These are phyloP conservation scores for Heliconius eleuchia DNA, from an alignment of 1,140 invertebrate species.

Conservation along the genomic window DNA sequence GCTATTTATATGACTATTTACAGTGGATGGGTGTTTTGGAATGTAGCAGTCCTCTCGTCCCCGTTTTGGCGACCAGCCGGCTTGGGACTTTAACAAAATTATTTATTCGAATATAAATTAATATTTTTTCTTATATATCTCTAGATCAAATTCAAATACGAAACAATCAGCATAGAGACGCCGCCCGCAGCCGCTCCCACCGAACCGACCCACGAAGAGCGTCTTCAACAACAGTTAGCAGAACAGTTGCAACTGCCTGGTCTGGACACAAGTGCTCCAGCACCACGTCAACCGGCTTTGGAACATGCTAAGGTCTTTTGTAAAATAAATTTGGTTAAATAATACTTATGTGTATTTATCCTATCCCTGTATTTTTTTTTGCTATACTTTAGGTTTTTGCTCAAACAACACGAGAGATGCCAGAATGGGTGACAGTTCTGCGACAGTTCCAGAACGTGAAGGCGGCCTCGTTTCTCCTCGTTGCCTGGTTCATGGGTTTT, in stretches of 20 bases:
- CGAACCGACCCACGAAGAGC: constrained; percentile 84
- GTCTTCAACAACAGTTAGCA: constrained; percentile 89
- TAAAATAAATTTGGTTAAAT: background rate
- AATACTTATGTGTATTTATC: background rate
- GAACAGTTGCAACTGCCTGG: constrained; percentile 90
- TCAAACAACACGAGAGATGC: constrained; percentile 94
- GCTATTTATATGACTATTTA: no score
- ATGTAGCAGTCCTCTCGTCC: no score
- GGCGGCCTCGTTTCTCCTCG: constrained; percentile 96
- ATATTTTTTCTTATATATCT: constrained; percentile 7
- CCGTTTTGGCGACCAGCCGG: no score
- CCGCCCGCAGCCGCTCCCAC: constrained; percentile 59
- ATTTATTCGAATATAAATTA: background rate
- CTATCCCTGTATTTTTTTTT: background rate
- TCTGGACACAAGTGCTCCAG: constrained; percentile 85
- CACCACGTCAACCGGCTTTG: constrained; percentile 53
- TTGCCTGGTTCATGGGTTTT: constrained; percentile 99
- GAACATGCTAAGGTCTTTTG: constrained; percentile 62
- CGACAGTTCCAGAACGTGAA: constrained; percentile 95
- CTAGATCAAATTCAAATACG: constrained; percentile 90
- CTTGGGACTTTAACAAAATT: background rate
- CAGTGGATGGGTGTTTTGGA: no score
- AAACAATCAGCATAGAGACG: constrained; percentile 70
- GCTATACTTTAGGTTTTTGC: constrained; percentile 88
- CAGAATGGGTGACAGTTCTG: constrained; percentile 95